Base-by-base conservation (phyloP, 2,888 invertebrate species). In the Pyrgus malvae region DNA sequence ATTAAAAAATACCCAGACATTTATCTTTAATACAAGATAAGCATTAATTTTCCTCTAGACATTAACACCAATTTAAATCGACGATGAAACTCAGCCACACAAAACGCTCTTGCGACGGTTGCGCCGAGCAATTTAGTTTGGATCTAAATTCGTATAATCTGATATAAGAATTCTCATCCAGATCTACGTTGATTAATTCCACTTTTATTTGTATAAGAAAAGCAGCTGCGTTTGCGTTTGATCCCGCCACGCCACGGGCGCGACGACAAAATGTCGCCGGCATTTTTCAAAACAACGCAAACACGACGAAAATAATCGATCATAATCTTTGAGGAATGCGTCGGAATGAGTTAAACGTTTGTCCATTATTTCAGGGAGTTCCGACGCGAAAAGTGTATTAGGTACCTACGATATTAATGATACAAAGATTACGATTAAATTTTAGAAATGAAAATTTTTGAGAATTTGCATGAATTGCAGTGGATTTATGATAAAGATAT, bases 191-290 rank as follows among this genome's bases (percentile, higher is more conserved):
- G 89, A 89, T 89, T 87, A 85, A 89, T 88, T 77, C 76, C 70
- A 79, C 76, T 89, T 89, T 87, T 85, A 89, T 89, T 89, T 85
- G 86, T 86, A 75, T 80, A 78, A 82, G 80, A 82, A 78, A 80
- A 77, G 72, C 85, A 81, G 83, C 83, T 83, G 85, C 71, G 73
- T 72, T 68, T 69, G 69, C 79, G 78, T 89, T 88, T 88, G 89
- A 89, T 88, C 87, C 78, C 82, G 87, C 79, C 77, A 83, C 83
- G 85, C 80, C 67, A 68, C 65, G 64, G 68, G 68, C 75, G 76
- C 80, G 85, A 76, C 81, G 79, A 79, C 82, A 76, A 78, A 80
- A 80, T 70, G 80, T 79, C 80, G 73, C 75, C 66, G 74, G 68
- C 72, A 81, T 81, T 85, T 84, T 85, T 83, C 78, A 77, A 72